Base-by-base conservation (phyloP, 2,888 invertebrate genomes). In the Allacma fusca region DNA sequence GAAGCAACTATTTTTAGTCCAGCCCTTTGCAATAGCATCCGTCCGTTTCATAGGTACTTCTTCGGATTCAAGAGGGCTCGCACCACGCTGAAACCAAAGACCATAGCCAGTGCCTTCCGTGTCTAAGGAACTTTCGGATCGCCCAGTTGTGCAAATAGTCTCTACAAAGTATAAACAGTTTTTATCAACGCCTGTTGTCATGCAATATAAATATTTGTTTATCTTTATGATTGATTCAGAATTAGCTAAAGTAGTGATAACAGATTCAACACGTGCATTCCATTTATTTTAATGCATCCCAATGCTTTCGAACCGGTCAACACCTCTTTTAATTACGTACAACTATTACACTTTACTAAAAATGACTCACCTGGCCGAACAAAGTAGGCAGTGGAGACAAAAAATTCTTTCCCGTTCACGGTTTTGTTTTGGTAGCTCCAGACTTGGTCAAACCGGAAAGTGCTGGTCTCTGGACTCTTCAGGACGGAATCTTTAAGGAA, bases 281-380 rank as follows among this genome's bases (percentile, higher is more conserved):
- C n/a, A n/a, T n/a, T n/a, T n/a, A n/a, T n/a, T n/a, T n/a, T n/a
- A n/a, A n/a, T n/a, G n/a, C n/a, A n/a, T n/a, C n/a, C n/a, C n/a
- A n/a, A n/a, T n/a, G n/a, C n/a, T n/a, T n/a, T n/a, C n/a, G n/a
- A n/a, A n/a, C n/a, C n/a, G n/a, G n/a, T n/a, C n/a, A n/a, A n/a
- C n/a, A n/a, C n/a, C n/a, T n/a, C n/a, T n/a, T n/a, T n/a, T n/a
- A n/a, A n/a, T n/a, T n/a, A n/a, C n/a, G n/a, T n/a, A n/a, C n/a
- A n/a, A n/a, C n/a, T n/a, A n/a, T n/a, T n/a, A n/a, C n/a, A n/a
- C n/a, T n/a, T n/a, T n/a, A n/a, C n/a, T n/a, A n/a, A n/a, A n/a
- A n/a, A n/a, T n/a, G n/a, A n/a, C n/a, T 79, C 78, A 83, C 83
- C 62, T 78, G 83, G 83, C 0, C 77, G 62, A 24, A 81, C 78